Evolutionary conservation across 2,113 vertebrate genomes (phyloP), one percentile per base, ranked within the genome.

Genomic region (Triplophysa dalaica): DNA sequence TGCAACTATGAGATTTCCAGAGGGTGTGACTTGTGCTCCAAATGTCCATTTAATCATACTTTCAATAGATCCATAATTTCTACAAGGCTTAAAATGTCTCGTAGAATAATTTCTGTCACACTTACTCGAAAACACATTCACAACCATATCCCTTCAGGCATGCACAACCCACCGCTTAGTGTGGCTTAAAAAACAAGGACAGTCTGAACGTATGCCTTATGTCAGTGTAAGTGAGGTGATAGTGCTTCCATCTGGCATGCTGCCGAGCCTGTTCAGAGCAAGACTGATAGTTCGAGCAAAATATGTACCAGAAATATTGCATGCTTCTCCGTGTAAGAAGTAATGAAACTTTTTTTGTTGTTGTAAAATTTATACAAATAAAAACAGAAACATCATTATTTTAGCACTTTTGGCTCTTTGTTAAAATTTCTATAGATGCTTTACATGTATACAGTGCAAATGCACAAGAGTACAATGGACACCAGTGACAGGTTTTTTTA

Each of bases 391-490:
- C 58, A 48, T 54, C 56, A 9, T 33, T 64, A 43, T 64, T 82
- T 82, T 72, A 82, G 75, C 75, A 77, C 74, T 64, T 33, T 54
- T 69, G 68, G 69, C 65, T 82, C 81, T 82, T 80, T 82, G 81
- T 78, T 82, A 79, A 75, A 73, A 82, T 79, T 11, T 70, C 80
- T 77, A 70, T 62, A 77, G 50, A 65, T 81, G 63, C 69, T 83
- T 83, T 79, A 79, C 77, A 75, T 73, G 69, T 80, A 64, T 56
- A 88, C 85, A 90, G 87, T 90, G 90, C 87, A 90, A 91, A 92
- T 83, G 85, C 83, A 92, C 87, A 86, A 87, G 78, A 91, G 89
- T 89, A 91, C 87, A 86, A 88, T 61, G 87, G 77, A 91, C 87
- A 88, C 87, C 81, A 85, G 88, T 79, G 75, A 87, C 86, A 90